Evolutionary conservation across 2,797 vertebrate genomes (phyloP).

Genomic region (Neopelma chrysocephalum): DNA sequence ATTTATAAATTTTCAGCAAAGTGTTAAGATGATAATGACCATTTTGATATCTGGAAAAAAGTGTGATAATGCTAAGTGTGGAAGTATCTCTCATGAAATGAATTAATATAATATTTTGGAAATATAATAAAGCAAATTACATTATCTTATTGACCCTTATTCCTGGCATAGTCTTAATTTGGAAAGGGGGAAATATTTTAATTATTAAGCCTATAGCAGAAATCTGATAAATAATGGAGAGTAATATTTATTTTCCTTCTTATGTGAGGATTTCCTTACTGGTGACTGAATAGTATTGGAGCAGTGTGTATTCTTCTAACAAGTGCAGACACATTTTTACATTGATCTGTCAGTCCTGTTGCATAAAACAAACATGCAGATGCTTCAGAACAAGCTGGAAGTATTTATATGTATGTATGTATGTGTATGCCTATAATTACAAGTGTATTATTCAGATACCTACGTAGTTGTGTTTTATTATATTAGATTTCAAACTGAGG

Average conservation of each 20-base stretch:
- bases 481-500: not conserved
- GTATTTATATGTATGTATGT: not conserved
- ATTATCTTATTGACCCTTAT: not conserved
- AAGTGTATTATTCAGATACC: not conserved
- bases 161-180: not conserved
- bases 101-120: not conserved
- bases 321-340: not conserved
- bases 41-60: not conserved
- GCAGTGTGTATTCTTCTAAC: not conserved
- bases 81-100: not conserved
- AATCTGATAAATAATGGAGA: not conserved
- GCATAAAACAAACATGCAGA: not conserved
- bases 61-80: not conserved
- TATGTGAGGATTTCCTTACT: not conserved
- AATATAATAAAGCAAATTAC: not conserved
- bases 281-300: not conserved
- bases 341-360: not conserved
- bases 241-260: not conserved
- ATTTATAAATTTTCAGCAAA: not conserved
- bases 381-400: not conserved
- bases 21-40: not conserved
- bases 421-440: not conserved
- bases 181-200: not conserved
- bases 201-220: not conserved
- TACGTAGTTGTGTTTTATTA: not conserved